Conservation (phyloP, 2,797 vertebrate genomes). For the Poecilia picta region DNA sequence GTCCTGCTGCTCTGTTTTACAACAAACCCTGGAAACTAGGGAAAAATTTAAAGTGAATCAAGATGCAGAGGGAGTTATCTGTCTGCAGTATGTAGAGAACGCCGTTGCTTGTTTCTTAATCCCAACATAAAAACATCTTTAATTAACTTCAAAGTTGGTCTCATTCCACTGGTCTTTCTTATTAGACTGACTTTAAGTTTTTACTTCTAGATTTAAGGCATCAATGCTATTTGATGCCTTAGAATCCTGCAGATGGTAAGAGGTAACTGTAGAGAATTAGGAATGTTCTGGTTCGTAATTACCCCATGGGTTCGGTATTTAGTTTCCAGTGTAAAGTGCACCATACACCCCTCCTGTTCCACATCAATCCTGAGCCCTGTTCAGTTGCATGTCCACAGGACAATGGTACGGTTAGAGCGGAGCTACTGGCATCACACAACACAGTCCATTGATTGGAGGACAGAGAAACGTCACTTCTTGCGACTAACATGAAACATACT, state of each 20-base stretch:
- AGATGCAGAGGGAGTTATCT: background rate
- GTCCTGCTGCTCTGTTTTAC: background rate
- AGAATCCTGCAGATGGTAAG: too few species aligned
- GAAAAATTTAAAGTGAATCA: background rate
- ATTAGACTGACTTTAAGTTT: background rate
- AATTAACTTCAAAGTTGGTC: background rate
- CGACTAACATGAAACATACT: too few species aligned
- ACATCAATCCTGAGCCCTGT: too few species aligned
- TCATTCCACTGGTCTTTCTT: background rate
- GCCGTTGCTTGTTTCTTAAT: background rate
- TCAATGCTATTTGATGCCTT: background rate
- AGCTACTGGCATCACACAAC: too few species aligned
- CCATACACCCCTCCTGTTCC: too few species aligned
- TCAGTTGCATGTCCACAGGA: too few species aligned
- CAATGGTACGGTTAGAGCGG: too few species aligned
- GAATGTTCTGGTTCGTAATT: background rate
- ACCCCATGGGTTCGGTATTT: background rate
- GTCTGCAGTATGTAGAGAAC: background rate
- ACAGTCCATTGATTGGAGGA: too few species aligned
- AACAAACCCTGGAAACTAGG: background rate
- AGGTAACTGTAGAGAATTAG: background rate
- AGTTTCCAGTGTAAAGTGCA: too few species aligned
- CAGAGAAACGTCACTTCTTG: too few species aligned
- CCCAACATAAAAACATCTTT: background rate
- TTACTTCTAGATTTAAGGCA: background rate